Conservation (phyloP, 2,113 vertebrate species). For the Bufo bufo region DNA sequence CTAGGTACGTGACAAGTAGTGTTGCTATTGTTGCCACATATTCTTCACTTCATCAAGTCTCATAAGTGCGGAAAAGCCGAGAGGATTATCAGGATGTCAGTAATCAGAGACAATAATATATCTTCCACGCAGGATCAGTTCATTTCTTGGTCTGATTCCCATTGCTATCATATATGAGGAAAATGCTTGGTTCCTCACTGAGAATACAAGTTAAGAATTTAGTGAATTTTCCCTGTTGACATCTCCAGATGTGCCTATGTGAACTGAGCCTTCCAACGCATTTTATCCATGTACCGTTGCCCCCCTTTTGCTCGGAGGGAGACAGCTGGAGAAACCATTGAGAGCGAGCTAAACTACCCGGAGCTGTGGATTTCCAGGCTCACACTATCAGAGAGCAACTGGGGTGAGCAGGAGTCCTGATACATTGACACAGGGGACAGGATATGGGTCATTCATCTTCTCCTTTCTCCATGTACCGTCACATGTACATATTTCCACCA, state of each 20-base stretch:
- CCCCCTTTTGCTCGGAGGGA: slow-evolving; percentile 3
- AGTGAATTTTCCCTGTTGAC: not conserved
- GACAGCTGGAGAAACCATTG: slow-evolving; percentile 42
- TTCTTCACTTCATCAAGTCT: not conserved
- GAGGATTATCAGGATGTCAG: slow-evolving; percentile 1
- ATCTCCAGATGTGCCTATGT: slow-evolving; percentile 48
- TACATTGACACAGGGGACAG: slow-evolving; percentile 25
- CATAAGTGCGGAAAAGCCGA: not conserved
- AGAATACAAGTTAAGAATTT: slow-evolving; percentile 31
- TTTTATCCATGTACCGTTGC: not conserved
- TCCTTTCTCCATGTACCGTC: slow-evolving; percentile 14
- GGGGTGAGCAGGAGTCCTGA: slow-evolving; percentile 26
- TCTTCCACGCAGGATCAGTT: slow-evolving; percentile 4
- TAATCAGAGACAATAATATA: slow-evolving; percentile 4
- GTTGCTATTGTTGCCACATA: not conserved
- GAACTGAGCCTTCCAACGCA: not conserved
- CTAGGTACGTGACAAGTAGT: not conserved
- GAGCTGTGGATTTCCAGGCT: slow-evolving; percentile 30
- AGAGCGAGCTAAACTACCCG: not conserved
- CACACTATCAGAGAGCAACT: slow-evolving; percentile 18
- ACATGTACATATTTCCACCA: slow-evolving; percentile 26
- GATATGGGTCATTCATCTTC: slow-evolving; percentile 20
- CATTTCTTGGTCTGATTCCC: slow-evolving; percentile 13
- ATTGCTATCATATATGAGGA: slow-evolving; percentile 23
- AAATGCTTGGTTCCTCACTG: not conserved